A percentile compares a stretch with the other conserved stretches of the same genome.
These are phyloP conservation scores for Acromyrmex heyeri DNA, from an alignment of 1,140 invertebrate species.

Conservation along the genomic window DNA sequence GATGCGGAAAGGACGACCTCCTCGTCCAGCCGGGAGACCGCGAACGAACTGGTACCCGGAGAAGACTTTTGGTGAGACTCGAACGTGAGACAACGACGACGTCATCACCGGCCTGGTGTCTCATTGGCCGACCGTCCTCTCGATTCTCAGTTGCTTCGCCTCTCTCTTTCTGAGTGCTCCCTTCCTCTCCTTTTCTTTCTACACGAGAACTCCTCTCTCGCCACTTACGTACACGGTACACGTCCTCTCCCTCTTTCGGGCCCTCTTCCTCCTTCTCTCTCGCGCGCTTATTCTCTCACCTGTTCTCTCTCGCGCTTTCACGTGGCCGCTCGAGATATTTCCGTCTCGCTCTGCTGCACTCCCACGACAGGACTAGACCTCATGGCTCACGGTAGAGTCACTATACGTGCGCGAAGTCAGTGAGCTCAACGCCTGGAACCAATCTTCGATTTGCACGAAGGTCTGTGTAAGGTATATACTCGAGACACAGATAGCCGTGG, in stretches of 20 bases:
- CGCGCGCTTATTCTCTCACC: constrained; percentile 52
- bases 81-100: constrained; percentile 79
- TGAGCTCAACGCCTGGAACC: constrained; percentile 79
- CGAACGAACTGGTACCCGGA: constrained; percentile 83
- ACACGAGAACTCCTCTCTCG: constrained; percentile 64
- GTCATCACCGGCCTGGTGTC: constrained; percentile 77
- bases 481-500: constrained; percentile 9
- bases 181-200: constrained; percentile 79
- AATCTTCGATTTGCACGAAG: constrained; percentile 53
- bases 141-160: constrained; percentile 68
- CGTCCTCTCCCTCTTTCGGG: constrained; percentile 38
- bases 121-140: constrained; percentile 79
- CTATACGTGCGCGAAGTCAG: constrained; percentile 69
- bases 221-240: constrained; percentile 57
- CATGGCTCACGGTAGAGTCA: constrained; percentile 59
- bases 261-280: constrained; percentile 3
- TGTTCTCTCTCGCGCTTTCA: constrained; percentile 19
- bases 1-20: constrained; percentile 69
- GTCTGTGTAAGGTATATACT: constrained; percentile 41
- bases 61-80: constrained; percentile 81
- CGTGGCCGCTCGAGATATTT: constrained; percentile 44
- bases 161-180: constrained; percentile 75
- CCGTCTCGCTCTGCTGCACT: constrained; percentile 63
- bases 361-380: constrained; percentile 62
- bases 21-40: constrained; percentile 84